Evolutionary conservation across 1,140 invertebrate species (phyloP), one percentile per base, ranked within the genome.

Genomic region (Megalopta genalis): DNA sequence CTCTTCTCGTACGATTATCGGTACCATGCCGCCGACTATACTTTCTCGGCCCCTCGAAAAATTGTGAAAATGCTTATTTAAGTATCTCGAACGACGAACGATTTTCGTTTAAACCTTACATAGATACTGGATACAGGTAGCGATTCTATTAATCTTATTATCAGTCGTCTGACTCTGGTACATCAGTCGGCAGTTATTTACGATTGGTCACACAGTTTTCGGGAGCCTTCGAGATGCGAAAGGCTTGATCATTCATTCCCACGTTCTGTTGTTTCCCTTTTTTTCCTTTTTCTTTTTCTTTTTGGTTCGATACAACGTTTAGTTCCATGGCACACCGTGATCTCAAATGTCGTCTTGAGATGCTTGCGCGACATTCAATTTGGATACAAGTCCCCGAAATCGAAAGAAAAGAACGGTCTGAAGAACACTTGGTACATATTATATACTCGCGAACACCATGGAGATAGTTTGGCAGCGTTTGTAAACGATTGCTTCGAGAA

Each of bases 181-280:
- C 32, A 79, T 52, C 71, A 82, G 49, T 67, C 80, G 80, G 80
- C 80, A 82, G 80, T 82, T 68, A 79, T 79, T 67, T 76, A 79
- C 74, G 72, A 86, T 86, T 86, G 81, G 84, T 86, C 84, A n/a
- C 71, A 57, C 74, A 70, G 63, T 46, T 86, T 79, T 32, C 42
- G 9, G 70, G 37, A 75, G 71, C 67, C 70, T 80, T 46, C 66
- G 10, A 64, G n/a, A 46, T 60, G 65, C 18, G 54, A 73, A 77
- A 71, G 70, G 59, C 39, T 59, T 23, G 25, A n/a, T 73, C 70
- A 32, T 32, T 32, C 32, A 32, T 32, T 32, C 32, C 32, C 32
- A 32, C 32, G 32, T 32, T 32, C 32, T 42, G 8, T 49, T 25
- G 60, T 27, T 25, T 69, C 46, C 21, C 6, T 63, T 10, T 46